Evolutionary conservation across 2,797 vertebrate genomes (phyloP).

Genomic region (Sebastes minor): DNA sequence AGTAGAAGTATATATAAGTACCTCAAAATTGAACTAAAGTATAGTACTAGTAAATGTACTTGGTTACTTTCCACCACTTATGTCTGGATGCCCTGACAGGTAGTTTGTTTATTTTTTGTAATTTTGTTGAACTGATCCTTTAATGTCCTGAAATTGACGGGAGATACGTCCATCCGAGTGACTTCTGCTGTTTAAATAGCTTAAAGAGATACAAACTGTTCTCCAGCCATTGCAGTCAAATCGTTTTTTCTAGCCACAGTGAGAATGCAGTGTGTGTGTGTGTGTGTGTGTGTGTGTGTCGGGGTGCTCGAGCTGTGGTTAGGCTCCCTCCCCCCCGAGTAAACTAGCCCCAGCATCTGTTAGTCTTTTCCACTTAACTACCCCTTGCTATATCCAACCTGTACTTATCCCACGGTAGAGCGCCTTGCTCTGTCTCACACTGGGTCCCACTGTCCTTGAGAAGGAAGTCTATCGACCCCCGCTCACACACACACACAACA

Average conservation of each 20-base stretch:
- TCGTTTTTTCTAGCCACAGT: slow-evolving; percentile 57
- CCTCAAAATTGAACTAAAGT: no score
- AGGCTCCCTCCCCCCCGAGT: slow-evolving; percentile 73
- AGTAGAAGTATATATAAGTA: neutral
- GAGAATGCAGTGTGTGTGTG: slow-evolving; percentile 50
- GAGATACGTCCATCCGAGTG: neutral
- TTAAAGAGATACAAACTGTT: slow-evolving; percentile 65
- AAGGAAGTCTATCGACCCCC: slow-evolving; percentile 55
- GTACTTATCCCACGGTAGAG: slow-evolving; percentile 82
- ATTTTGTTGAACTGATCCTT: slow-evolving; percentile 6
- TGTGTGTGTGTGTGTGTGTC: slow-evolving; percentile 37
- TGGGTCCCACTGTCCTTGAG: slow-evolving; percentile 71
- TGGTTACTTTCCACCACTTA: neutral
- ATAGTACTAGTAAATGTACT: neutral
- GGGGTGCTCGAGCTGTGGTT: slow-evolving; percentile 70
- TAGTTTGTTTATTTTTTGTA: neutral
- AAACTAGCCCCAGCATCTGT: slow-evolving; percentile 85
- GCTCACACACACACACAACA: slow-evolving; percentile 8
- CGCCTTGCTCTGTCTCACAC: slow-evolving; percentile 66
- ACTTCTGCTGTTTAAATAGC: slow-evolving; percentile 53
- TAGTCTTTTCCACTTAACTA: slow-evolving; percentile 86
- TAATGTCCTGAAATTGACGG: neutral
- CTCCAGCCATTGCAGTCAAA: slow-evolving; percentile 59
- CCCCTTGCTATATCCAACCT: slow-evolving; percentile 82
- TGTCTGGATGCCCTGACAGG: no score